A percentile compares a stretch with the other conserved stretches of the same genome.
phyloP scores from a whole-genome alignment of 1,140 invertebrate species.

The Cydia fagiglandana region DNA sequence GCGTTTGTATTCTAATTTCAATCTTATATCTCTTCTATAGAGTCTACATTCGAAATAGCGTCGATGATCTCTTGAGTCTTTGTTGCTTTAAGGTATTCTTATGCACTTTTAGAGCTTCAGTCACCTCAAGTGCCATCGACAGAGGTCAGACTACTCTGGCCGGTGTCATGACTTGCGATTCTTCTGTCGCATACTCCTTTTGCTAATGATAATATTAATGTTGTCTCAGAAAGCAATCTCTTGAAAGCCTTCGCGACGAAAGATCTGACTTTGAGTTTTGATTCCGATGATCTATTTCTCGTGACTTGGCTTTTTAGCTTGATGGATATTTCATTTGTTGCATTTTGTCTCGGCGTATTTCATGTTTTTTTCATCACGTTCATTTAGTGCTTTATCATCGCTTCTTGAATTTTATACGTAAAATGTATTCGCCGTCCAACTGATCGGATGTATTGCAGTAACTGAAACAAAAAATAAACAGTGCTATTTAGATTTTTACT shows the following conservation, averaged over 20 bases:
- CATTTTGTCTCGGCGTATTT: constrained; percentile 20
- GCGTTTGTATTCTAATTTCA: neutral
- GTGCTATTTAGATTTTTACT: too few species aligned
- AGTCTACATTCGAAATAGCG: neutral
- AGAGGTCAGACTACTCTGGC: constrained; percentile 48
- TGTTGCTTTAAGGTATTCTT: neutral
- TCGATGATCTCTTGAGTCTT: neutral
- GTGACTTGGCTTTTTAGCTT: constrained; percentile 25
- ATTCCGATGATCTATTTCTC: constrained; percentile 38
- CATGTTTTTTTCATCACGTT: constrained; percentile 16
- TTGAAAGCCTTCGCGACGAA: constrained; percentile 47
- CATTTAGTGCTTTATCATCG: constrained; percentile 12
- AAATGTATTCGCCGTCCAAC: neutral
- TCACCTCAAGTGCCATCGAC: constrained; percentile 36
- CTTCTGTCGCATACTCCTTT: constrained; percentile 71
- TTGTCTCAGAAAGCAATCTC: constrained; percentile 67
- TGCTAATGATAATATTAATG: constrained; percentile 76
- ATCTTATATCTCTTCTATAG: neutral
- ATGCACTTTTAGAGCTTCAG: neutral
- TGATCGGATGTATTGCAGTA: too few species aligned
- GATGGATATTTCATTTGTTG: constrained; percentile 28
- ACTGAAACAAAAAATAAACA: too few species aligned
- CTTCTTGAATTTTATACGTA: neutral
- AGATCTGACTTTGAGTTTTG: constrained; percentile 53
- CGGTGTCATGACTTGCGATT: constrained; percentile 62